Conservation (phyloP, 2,797 vertebrate species). For the Lithobates sylvaticus region DNA sequence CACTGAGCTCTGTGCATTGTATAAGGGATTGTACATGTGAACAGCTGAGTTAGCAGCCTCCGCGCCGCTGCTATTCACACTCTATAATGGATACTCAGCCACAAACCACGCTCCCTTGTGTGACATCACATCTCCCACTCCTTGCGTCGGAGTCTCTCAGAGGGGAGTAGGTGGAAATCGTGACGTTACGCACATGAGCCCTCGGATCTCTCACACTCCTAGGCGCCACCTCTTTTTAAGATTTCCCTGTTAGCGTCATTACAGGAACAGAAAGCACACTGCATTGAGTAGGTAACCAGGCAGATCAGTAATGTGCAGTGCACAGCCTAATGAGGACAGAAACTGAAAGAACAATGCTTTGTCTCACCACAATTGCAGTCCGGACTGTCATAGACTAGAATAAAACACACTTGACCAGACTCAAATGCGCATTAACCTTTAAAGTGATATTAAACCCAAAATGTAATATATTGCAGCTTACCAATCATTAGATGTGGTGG, state of each 20-base stretch:
- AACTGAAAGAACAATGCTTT: background rate
- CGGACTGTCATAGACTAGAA: too few relatives aligned
- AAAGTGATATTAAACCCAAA: too few relatives aligned
- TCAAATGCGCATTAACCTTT: too few relatives aligned
- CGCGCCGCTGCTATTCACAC: too few relatives aligned
- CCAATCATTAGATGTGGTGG: too few relatives aligned
- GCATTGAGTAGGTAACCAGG: background rate
- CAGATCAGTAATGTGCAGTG: too few relatives aligned
- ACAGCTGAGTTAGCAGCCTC: too few relatives aligned
- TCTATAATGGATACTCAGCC: background rate
- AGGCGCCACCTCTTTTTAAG: background rate
- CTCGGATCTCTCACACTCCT: background rate
- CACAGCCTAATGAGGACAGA: background rate
- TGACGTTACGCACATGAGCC: constrained; percentile 7
- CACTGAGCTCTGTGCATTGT: too few relatives aligned
- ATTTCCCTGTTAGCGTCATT: constrained; percentile 2
- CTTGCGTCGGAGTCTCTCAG: constrained; percentile 10
- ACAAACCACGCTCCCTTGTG: background rate
- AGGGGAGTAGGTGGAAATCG: constrained; percentile 5
- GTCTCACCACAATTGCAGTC: too few relatives aligned
- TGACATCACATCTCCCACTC: constrained; percentile 21
- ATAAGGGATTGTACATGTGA: too few relatives aligned
- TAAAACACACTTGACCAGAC: too few relatives aligned
- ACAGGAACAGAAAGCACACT: background rate
- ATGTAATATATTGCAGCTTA: too few relatives aligned